Conservation (phyloP, 2,888 invertebrate genomes). For the Standfussiana lucernea region DNA sequence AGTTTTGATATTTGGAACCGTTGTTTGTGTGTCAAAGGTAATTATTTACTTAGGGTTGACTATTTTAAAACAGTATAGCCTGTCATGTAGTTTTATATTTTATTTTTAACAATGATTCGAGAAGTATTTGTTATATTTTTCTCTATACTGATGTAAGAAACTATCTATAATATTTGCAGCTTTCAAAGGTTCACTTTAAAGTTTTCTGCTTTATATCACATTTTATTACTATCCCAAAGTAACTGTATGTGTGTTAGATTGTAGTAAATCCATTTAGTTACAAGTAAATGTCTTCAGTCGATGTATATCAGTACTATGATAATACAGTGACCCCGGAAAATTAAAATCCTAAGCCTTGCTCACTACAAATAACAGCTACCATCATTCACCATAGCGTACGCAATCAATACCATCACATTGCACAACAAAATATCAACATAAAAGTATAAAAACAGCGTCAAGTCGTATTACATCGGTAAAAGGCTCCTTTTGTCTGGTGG, state of each 20-base stretch:
- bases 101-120: neutral
- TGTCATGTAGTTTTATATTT: neutral
- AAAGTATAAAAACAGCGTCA: slow-evolving; percentile 55
- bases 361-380: neutral
- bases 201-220: neutral
- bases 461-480: slow-evolving; percentile 68
- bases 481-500: slow-evolving; percentile 69
- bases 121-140: neutral
- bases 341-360: neutral
- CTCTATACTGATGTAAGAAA: neutral
- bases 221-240: neutral
- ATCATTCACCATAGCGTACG: neutral
- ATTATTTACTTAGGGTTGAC: slow-evolving; percentile 3
- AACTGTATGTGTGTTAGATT: neutral
- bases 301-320: neutral
- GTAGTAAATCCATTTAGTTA: neutral
- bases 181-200: neutral
- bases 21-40: slow-evolving; percentile 17
- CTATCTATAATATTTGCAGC: neutral
- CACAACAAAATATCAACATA: slow-evolving; percentile 53
- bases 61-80: neutral
- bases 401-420: slow-evolving; percentile 18
- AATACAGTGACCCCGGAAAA: neutral
- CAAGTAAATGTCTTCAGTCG: neutral
- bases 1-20: slow-evolving; percentile 29